phyloP scores from a whole-genome alignment of 2,888 invertebrate species.

The Pseudeuparius sepicola region DNA sequence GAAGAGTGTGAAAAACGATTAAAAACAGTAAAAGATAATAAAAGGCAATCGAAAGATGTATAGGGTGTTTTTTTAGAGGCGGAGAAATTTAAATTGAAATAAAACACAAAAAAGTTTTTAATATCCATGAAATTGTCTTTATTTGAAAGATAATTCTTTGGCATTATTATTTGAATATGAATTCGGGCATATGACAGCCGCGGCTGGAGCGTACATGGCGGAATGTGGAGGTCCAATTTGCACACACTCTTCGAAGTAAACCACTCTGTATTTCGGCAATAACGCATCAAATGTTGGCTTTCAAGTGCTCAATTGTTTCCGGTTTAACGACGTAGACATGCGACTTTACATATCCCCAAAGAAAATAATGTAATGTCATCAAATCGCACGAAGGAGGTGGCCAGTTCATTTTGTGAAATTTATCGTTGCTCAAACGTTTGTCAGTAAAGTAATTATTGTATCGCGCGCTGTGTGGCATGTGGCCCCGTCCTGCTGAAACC shows the following conservation, averaged over 20 bases:
- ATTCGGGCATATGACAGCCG: neutral
- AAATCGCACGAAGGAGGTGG: neutral
- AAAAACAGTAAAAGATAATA: too few relatives aligned
- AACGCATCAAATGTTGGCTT: slow-evolving; percentile 1
- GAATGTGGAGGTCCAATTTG: neutral
- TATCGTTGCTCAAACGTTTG: too few relatives aligned
- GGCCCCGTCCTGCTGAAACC: slow-evolving; percentile 3
- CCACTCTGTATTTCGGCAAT: neutral
- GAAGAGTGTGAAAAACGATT: too few relatives aligned
- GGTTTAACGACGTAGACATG: slow-evolving; percentile 1
- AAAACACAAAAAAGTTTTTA: slow-evolving; percentile 1
- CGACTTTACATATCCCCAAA: slow-evolving; percentile 2
- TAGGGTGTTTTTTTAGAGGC: neutral
- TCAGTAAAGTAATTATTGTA: slow-evolving; percentile 1
- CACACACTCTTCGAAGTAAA: neutral
- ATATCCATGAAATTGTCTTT: slow-evolving; percentile 1
- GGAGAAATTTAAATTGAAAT: neutral
- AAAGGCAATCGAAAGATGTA: slow-evolving; percentile 4
- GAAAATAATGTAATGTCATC: slow-evolving; percentile 1
- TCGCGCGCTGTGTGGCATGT: slow-evolving; percentile 2
- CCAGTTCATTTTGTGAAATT: too few relatives aligned
- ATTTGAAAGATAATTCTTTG: slow-evolving; percentile 1
- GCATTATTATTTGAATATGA: slow-evolving; percentile 1
- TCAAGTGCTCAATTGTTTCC: slow-evolving; percentile 2
- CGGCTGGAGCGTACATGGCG: slow-evolving; percentile 1